A percentile compares a stretch with the other conserved stretches of the same genome.
phyloP scores from a whole-genome alignment of 2,113 vertebrate genomes.

The Athene cunicularia region DNA sequence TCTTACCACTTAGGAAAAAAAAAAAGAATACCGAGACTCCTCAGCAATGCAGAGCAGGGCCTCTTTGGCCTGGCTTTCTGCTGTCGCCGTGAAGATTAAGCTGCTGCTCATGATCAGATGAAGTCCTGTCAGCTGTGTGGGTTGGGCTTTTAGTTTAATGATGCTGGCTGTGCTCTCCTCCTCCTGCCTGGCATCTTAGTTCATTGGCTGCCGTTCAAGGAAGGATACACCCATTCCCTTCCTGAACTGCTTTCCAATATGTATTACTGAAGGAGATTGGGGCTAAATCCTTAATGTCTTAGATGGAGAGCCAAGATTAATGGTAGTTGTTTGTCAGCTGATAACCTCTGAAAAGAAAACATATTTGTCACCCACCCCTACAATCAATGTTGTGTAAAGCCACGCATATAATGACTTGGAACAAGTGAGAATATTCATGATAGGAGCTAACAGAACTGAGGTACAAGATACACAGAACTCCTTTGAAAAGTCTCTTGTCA shows the following conservation, averaged over 20 bases:
- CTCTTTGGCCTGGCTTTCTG: background rate
- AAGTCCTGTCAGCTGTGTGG: background rate
- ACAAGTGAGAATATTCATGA: background rate
- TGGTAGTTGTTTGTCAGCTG: slow-evolving; percentile 35
- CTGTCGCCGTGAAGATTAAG: background rate
- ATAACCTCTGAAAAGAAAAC: slow-evolving; percentile 22
- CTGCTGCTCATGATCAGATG: background rate
- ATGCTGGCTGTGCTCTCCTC: background rate
- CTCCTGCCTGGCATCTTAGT: background rate
- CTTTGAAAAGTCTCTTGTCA: background rate
- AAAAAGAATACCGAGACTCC: background rate
- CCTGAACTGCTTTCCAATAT: background rate
- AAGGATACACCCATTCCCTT: background rate
- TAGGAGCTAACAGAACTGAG: background rate
- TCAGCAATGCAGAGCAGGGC: background rate
- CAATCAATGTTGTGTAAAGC: background rate
- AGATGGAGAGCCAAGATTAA: background rate
- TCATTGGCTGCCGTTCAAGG: background rate
- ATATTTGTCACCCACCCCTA: background rate
- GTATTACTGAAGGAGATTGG: background rate
- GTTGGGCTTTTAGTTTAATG: background rate
- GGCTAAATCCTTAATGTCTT: background rate
- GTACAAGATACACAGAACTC: background rate
- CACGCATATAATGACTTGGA: background rate
- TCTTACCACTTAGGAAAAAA: background rate